phyloP scores from a whole-genome alignment of 2,113 vertebrate genomes.

The Corydoras sp. region DNA sequence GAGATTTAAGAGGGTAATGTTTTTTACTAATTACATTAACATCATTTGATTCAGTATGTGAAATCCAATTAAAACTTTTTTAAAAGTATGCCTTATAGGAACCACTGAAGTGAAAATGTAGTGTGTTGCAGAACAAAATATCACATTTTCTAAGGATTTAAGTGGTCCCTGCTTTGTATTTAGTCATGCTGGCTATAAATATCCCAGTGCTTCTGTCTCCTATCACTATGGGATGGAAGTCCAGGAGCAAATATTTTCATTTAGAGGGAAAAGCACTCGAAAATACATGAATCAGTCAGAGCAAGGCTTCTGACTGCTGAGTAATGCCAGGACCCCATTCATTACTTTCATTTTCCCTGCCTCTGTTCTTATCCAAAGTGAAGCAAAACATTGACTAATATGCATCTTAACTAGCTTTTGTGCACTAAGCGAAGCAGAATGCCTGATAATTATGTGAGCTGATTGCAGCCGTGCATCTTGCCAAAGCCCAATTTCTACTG shows the following conservation, averaged over 20 bases:
- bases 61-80: too few relatives aligned
- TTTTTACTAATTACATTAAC: too few relatives aligned
- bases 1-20: too few relatives aligned
- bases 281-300: slow-evolving; percentile 58
- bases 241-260: slow-evolving; percentile 60
- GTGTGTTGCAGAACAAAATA: slow-evolving; percentile 2
- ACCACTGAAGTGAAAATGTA: neutral
- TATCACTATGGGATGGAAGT: slow-evolving; percentile 51
- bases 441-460: slow-evolving; percentile 62
- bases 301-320: slow-evolving; percentile 45
- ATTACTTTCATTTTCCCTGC: neutral
- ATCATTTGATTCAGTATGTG: too few relatives aligned
- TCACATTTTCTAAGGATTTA: slow-evolving; percentile 6
- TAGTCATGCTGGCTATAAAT: slow-evolving; percentile 55
- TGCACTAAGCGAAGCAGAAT: slow-evolving; percentile 60
- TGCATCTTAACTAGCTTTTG: slow-evolving; percentile 37
- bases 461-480: slow-evolving; percentile 69
- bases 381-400: slow-evolving; percentile 45
- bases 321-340: slow-evolving; percentile 44
- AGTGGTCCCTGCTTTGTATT: slow-evolving; percentile 35
- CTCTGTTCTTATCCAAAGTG: neutral
- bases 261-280: slow-evolving; percentile 45
- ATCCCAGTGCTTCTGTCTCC: slow-evolving; percentile 55
- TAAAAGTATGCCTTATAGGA: neutral
- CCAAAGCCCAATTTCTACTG: slow-evolving; percentile 73